A percentile compares a stretch with the other conserved stretches of the same genome.
Conservation (phyloP, 2,888 invertebrate genomes). For the Hylaea fasciaria region DNA sequence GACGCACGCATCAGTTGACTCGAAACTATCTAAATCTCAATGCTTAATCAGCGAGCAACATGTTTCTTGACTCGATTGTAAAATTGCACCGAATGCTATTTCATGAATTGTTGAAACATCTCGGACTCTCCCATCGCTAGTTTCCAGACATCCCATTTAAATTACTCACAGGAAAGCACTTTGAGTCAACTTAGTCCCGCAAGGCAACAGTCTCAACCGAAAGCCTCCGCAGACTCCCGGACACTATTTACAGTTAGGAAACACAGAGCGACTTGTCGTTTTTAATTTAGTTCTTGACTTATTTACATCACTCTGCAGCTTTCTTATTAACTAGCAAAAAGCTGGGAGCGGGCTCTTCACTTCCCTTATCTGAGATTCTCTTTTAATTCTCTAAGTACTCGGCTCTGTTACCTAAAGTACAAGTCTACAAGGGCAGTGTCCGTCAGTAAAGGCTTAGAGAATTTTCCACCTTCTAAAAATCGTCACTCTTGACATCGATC, state of each 20-base stretch:
- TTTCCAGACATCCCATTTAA: constrained; percentile 8
- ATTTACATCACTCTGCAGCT: constrained; percentile 33
- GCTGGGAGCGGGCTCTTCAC: constrained; percentile 15
- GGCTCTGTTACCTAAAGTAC: constrained; percentile 22
- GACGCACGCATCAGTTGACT: too few relatives aligned
- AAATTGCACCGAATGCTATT: too few relatives aligned
- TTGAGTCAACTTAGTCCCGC: background rate
- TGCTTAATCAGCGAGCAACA: too few relatives aligned
- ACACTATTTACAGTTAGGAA: constrained; percentile 22
- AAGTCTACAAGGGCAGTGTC: constrained; percentile 2
- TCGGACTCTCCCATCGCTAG: too few relatives aligned
- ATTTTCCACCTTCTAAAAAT: too few relatives aligned
- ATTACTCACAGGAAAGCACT: constrained; percentile 16
- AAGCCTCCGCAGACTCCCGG: background rate
- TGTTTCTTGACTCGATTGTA: too few relatives aligned
- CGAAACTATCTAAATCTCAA: too few relatives aligned
- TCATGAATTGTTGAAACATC: too few relatives aligned
- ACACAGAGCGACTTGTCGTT: constrained; percentile 30
- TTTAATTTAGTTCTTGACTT: constrained; percentile 39
- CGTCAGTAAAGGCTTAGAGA: too few relatives aligned
- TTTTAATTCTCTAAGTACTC: constrained; percentile 57
- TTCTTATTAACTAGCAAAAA: constrained; percentile 35
- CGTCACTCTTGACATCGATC: too few relatives aligned
- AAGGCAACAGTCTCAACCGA: constrained; percentile 1
- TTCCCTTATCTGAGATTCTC: constrained; percentile 35